phyloP scores from a whole-genome alignment of 2,797 vertebrate genomes.

The Mycteria americana region DNA sequence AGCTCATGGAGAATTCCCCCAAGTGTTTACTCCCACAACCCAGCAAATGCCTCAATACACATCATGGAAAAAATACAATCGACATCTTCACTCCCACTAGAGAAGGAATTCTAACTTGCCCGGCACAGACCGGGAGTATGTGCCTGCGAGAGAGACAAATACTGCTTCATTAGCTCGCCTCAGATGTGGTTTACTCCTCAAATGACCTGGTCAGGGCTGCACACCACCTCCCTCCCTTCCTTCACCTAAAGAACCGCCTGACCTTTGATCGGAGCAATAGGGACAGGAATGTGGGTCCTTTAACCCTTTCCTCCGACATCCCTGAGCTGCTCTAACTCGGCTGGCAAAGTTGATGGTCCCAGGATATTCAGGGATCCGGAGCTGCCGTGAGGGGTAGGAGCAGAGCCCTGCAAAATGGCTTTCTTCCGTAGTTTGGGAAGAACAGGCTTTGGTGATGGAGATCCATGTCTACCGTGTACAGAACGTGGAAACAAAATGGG shows the following conservation, averaged over 20 bases:
- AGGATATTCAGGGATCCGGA: not conserved
- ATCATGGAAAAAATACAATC: conserved; percentile 73
- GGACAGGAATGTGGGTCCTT: conserved; percentile 62
- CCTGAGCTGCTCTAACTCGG: not conserved
- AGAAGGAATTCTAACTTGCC: conserved; percentile 69
- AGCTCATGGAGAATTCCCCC: conserved; percentile 71
- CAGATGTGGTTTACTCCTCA: conserved; percentile 55
- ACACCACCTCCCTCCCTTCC: conserved; percentile 65
- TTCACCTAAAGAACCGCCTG: conserved; percentile 53
- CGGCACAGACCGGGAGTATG: conserved; percentile 46
- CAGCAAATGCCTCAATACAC: conserved; percentile 75
- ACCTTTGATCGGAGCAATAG: conserved; percentile 59
- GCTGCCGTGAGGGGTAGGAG: not conserved
- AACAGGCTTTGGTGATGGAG: not conserved
- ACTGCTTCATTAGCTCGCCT: conserved; percentile 56
- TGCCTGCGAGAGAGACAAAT: conserved; percentile 48
- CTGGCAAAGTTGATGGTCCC: not conserved
- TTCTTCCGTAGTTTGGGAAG: not conserved
- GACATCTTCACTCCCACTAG: conserved; percentile 76
- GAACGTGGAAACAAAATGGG: not conserved
- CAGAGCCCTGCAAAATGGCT: not conserved
- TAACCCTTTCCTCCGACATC: conserved; percentile 33
- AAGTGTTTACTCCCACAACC: conserved; percentile 71
- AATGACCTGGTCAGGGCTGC: conserved; percentile 54
- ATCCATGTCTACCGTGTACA: accelerated